A percentile compares a stretch with the other conserved stretches of the same genome.
These are phyloP conservation scores for Nomada ferruginata DNA, from an alignment of 2,888 invertebrate species.

Conservation along the genomic window DNA sequence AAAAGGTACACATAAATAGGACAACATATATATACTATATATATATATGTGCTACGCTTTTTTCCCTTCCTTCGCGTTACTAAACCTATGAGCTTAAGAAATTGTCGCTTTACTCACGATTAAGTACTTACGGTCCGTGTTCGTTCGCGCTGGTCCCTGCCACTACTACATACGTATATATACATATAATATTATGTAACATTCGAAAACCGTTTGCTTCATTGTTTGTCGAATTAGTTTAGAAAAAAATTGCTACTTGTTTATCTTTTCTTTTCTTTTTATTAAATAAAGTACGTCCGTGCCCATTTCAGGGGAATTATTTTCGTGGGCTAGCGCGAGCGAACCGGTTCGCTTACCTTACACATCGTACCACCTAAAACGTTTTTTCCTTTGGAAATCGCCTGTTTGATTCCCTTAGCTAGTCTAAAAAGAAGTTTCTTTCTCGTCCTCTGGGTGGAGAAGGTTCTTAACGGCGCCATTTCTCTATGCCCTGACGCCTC, in stretches of 20 bases:
- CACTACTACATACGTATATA: neutral
- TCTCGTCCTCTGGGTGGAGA: neutral
- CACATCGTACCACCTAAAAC: constrained; percentile 47
- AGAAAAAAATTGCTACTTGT: neutral
- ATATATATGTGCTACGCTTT: constrained; percentile 44
- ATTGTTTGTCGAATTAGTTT: neutral
- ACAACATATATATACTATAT: constrained; percentile 68
- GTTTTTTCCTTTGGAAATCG: constrained; percentile 20
- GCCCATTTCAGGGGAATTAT: neutral
- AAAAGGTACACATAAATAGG: constrained; percentile 82
- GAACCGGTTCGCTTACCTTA: constrained; percentile 46
- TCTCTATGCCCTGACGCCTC: constrained; percentile 21
- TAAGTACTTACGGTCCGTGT: constrained; percentile 49
- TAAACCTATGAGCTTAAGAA: constrained; percentile 60
- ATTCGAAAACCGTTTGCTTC: neutral
- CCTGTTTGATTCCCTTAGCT: constrained; percentile 31
- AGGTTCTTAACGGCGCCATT: constrained; percentile 5
- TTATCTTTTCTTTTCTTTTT: neutral
- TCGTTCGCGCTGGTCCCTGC: constrained; percentile 21
- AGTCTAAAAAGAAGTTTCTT: constrained; percentile 3
- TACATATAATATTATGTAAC: neutral
- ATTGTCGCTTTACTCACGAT: constrained; percentile 56
- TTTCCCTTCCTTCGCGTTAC: constrained; percentile 26
- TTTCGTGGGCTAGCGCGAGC: neutral
- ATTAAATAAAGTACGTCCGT: neutral